These are phyloP conservation scores for Nasonovia ribisnigri DNA, from an alignment of 2,888 invertebrate species.

Conservation along the genomic window DNA sequence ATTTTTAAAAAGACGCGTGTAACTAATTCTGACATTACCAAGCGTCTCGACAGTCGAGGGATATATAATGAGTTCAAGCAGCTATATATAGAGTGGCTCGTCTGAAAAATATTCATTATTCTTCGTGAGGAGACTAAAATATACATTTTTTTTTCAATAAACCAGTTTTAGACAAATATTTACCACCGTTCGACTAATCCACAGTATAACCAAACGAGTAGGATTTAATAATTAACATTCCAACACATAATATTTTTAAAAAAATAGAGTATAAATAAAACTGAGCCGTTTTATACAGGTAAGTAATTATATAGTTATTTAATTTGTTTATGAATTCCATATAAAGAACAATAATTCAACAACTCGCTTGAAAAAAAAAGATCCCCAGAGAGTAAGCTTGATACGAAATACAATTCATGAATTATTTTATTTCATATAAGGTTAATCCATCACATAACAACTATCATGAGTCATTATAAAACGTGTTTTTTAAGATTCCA, in stretches of 20 bases:
- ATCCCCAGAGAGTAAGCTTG: neutral
- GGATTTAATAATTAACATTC: conserved; percentile 32
- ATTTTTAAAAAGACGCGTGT: conserved; percentile 37
- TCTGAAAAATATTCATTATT: conserved; percentile 38
- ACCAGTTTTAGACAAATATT: conserved; percentile 48
- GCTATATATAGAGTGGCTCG: conserved; percentile 50
- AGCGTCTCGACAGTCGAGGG: conserved; percentile 1
- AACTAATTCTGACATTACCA: conserved; percentile 45
- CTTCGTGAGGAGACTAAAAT: conserved; percentile 5
- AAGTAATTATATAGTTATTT: neutral
- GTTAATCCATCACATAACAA: neutral
- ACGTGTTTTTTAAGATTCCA: conserved; percentile 31
- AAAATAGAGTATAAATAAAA: neutral
- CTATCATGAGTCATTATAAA: conserved; percentile 15
- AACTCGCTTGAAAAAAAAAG: neutral
- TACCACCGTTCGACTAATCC: neutral
- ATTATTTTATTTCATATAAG: neutral
- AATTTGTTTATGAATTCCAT: neutral
- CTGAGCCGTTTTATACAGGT: neutral
- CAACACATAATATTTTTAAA: neutral
- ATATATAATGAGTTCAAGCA: conserved; percentile 20
- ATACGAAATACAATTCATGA: neutral
- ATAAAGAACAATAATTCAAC: neutral
- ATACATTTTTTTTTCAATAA: conserved; percentile 23
- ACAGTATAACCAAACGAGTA: neutral